phyloP scores from a whole-genome alignment of 1,140 invertebrate species.

The Cotesia typhae region DNA sequence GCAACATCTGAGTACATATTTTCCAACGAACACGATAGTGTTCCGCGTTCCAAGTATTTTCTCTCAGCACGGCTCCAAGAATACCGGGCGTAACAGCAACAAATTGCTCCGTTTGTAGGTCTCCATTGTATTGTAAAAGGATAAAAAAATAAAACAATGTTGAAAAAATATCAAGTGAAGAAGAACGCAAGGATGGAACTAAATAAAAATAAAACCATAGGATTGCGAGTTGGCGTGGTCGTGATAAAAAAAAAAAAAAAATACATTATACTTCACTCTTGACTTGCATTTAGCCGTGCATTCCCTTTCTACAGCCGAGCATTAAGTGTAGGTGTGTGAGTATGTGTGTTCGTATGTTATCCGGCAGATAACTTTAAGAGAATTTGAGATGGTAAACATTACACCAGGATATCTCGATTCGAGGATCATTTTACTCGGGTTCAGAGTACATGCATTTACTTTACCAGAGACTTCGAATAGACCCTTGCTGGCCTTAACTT shows the following conservation, averaged over 20 bases:
- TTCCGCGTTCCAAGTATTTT: slow-evolving; percentile 53
- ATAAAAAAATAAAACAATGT: slow-evolving; percentile 39
- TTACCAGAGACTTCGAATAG: background rate
- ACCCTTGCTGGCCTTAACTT: no score
- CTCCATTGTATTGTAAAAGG: slow-evolving; percentile 46
- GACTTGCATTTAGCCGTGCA: background rate
- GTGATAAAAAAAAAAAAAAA: slow-evolving; percentile 11
- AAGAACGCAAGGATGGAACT: slow-evolving; percentile 34
- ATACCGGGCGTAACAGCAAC: slow-evolving; percentile 49
- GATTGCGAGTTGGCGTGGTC: slow-evolving; percentile 23
- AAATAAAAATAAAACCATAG: slow-evolving; percentile 22
- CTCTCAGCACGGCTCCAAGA: slow-evolving; percentile 43
- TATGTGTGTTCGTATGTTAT: background rate
- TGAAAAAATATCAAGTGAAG: slow-evolving; percentile 32
- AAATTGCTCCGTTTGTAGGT: slow-evolving; percentile 50
- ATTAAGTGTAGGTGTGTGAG: slow-evolving; percentile 16
- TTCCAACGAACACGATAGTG: slow-evolving; percentile 36
- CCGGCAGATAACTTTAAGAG: background rate
- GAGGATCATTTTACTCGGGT: slow-evolving; percentile 11
- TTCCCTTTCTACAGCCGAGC: background rate
- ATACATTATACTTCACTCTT: background rate
- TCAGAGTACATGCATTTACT: background rate
- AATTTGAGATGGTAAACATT: slow-evolving; percentile 14
- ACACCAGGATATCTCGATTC: slow-evolving; percentile 27
- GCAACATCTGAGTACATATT: slow-evolving; percentile 33